Percentiles rank a stretch among this genome's conserved stretches.
Conservation (phyloP, 2,113 vertebrate genomes). For the Acanthochromis polyacanthus region DNA sequence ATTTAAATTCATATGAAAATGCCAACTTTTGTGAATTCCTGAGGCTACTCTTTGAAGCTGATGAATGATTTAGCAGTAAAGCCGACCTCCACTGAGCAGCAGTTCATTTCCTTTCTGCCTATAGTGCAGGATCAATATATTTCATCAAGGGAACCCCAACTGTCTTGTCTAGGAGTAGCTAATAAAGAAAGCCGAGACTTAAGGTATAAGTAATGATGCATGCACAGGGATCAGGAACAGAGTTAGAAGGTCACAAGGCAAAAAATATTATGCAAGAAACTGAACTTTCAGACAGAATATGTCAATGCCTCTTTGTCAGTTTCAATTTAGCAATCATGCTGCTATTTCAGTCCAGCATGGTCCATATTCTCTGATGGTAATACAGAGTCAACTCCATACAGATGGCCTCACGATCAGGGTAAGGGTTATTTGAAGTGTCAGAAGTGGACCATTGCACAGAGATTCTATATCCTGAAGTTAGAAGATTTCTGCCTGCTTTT, state of each 20-base stretch:
- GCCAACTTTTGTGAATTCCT: neutral
- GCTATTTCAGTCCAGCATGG: too few relatives aligned
- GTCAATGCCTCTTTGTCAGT: neutral
- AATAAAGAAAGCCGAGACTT: constrained; percentile 1
- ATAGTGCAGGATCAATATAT: neutral
- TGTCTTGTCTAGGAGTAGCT: neutral
- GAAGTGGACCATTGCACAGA: constrained; percentile 5
- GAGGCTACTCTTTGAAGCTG: constrained; percentile 2
- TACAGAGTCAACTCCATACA: neutral
- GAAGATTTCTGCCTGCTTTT: constrained; percentile 41
- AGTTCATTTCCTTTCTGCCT: constrained; percentile 14
- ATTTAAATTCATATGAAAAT: neutral
- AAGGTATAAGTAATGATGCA: constrained; percentile 9
- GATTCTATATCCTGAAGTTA: neutral
- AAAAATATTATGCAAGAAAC: neutral
- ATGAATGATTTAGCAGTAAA: neutral
- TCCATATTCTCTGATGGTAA: neutral
- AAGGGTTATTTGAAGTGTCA: neutral
- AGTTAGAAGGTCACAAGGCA: constrained; percentile 10
- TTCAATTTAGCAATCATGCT: neutral
- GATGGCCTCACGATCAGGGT: neutral
- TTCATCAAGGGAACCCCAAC: neutral
- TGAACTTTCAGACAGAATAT: neutral
- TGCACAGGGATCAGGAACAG: neutral
- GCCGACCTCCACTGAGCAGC: constrained; percentile 4